Evolutionary conservation across 2,888 invertebrate genomes (phyloP).

Genomic region (Scaptodrosophila latifasciaeformis): DNA sequence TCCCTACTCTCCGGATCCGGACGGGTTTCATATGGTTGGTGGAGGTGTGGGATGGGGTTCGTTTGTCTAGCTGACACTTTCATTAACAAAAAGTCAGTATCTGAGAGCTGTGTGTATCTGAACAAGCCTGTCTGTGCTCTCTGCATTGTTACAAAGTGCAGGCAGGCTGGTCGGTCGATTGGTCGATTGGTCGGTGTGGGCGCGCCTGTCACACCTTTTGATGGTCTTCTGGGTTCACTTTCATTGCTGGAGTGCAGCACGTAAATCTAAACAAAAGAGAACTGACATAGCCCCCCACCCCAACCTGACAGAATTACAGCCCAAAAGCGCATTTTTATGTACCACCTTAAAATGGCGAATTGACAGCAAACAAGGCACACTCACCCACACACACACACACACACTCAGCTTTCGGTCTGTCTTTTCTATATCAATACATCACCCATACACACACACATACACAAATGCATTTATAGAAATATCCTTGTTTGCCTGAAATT

Average conservation of each 20-base stretch:
- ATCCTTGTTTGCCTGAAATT: slow-evolving; percentile 62
- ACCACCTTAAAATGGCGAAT: slow-evolving; percentile 42
- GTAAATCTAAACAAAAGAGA: slow-evolving; percentile 68
- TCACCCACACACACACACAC: no score
- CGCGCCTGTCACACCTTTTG: slow-evolving; percentile 43
- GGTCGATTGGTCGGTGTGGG: slow-evolving; percentile 5
- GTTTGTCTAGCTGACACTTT: slow-evolving; percentile 70
- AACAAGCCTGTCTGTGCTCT: slow-evolving; percentile 19
- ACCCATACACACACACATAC: slow-evolving; percentile 22
- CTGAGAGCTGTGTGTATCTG: background rate
- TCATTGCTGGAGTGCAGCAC: slow-evolving; percentile 65
- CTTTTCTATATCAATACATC: no score
- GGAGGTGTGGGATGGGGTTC: no score
- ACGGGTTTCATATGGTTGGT: no score
- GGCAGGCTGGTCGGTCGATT: slow-evolving; percentile 5
- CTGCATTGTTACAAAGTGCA: slow-evolving; percentile 64
- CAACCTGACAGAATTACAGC: slow-evolving; percentile 11
- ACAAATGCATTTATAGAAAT: background rate
- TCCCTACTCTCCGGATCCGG: no score
- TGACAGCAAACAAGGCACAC: background rate
- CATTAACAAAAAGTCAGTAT: slow-evolving; percentile 65
- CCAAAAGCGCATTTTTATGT: slow-evolving; percentile 51
- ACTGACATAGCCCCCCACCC: slow-evolving; percentile 38
- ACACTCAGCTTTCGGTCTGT: no score
- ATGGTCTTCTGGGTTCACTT: slow-evolving; percentile 28